Percentiles rank a stretch among this genome's conserved stretches.
phyloP scores from a whole-genome alignment of 2,113 vertebrate species.

The Amphiprion percula region DNA sequence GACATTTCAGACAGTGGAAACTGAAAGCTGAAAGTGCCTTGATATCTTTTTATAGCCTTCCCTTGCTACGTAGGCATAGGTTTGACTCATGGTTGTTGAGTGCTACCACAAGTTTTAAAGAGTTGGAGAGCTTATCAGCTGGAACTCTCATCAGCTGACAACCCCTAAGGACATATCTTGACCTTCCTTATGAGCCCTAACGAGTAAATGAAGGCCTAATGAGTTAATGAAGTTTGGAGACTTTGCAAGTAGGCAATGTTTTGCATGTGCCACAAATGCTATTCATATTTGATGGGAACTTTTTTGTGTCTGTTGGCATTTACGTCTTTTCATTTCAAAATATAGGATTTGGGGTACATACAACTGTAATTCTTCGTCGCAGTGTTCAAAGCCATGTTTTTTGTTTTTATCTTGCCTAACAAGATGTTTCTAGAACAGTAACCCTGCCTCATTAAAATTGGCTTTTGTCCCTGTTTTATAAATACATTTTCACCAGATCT shows the following conservation, averaged over 20 bases:
- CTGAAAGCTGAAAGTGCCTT: background rate
- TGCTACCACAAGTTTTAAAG: background rate
- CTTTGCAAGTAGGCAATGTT: background rate
- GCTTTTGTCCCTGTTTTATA: background rate
- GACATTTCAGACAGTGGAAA: background rate
- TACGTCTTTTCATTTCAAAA: too few species aligned
- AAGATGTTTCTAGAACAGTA: background rate
- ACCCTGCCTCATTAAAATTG: background rate
- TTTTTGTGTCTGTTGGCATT: too few species aligned
- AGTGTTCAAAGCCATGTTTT: background rate
- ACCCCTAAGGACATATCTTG: background rate
- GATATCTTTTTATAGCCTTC: background rate
- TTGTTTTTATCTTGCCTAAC: too few species aligned
- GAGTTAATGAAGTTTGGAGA: background rate
- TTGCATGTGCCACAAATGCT: too few species aligned
- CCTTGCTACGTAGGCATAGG: background rate
- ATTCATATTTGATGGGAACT: too few species aligned
- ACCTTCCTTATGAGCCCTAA: background rate
- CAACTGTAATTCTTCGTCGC: background rate
- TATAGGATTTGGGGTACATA: too few species aligned
- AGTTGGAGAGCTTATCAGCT: background rate
- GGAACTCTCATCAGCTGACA: background rate
- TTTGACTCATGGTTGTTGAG: background rate
- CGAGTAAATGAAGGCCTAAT: too few species aligned
- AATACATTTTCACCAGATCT: constrained; percentile 1